Evolutionary conservation across 2,888 invertebrate genomes (phyloP), one percentile per base, ranked within the genome.

Genomic region (Stenchaetothrips biformis): DNA sequence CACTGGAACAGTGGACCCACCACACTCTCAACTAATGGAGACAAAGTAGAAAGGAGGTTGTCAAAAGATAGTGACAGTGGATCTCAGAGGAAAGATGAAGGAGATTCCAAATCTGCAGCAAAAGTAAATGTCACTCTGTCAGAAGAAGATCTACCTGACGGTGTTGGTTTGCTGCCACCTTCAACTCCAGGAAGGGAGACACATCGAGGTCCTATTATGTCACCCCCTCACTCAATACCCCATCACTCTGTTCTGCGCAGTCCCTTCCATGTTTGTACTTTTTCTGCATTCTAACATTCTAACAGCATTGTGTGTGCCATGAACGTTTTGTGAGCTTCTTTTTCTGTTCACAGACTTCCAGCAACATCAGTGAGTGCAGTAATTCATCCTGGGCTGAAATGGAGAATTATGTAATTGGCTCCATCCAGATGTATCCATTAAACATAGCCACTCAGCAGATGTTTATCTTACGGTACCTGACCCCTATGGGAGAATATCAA

Each of bases 401-500:
- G 90, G 94, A 96, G 86, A 93, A 93, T 0, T 94, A 94, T 84
- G 93, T 97, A 81, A 95, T 97, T 84, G 96, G 96, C 84, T 93
- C 92, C 53, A 94, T 97, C 83, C 94, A 95, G 85, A 93, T 98
- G 83, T 93, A 94, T 86, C 99, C 99, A 9, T 92, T 96, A 2
- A 95, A 95, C 0, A 89, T 93, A 80, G 94, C 94, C 0, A 97
- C 97, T 49, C 93, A 94, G 86, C 98, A 98, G 87, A 93, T 98
- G 89, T 90, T 98, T 2, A 97, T 98, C 84, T 88, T 99, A 48
- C 91, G 96, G 83, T 99, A 98, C 86, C 89, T 99, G n/a, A 95
- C 96, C 6, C 96, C 98, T 0, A 94, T 98, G 92, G 99, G 98
- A 18, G 99, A 98, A 86, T 99, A 98, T 86, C 99, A 99, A 87